Evolutionary conservation across 2,888 invertebrate species (phyloP), one percentile per base, ranked within the genome.

Genomic region (Apamea sordens): DNA sequence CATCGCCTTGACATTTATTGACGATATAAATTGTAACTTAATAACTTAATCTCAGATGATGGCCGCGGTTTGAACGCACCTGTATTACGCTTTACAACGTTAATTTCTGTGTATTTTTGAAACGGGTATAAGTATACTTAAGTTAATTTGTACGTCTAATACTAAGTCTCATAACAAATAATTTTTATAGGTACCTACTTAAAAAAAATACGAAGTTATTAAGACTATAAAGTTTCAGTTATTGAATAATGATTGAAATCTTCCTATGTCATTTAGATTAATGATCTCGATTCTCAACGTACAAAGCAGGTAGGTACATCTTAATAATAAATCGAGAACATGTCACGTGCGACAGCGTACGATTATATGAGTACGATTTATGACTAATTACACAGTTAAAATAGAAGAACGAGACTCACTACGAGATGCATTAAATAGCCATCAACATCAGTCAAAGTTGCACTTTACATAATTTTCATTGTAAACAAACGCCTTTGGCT

Each of bases 1-100:
- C 86, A 82, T 84, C 44, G 63, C 56, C 89, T 89, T 92, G 93
- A 93, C 93, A 91, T 92, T 94, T 93, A 94, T 93, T 93, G 93
- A 90, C 82, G 87, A 86, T 90, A 93, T 94, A 94, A 94, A 94
- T 94, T 90, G 91, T 88, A 85, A 91, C 89, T 92, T 93, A 93
- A 94, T 94, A 94, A 93, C 94, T 94, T 94, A 94, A 94, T 94
- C 92, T 93, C 81, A 80, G 88, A 84, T 91, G 91, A 93, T 92
- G 89, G 88, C 86, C 81, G 86, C 78, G 53, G 82, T 86, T 73
- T 68, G 53, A 68, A 63, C 21, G 78, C 88, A 91, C 82, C 86
- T 86, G 89, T 84, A 82, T 86, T 88, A 86, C 86, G 84, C 85
- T 61, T 77, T 64, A 64, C 47, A 64, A n/a, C 47, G 15, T 56